Percentiles rank a stretch among this genome's conserved stretches.
Conservation (phyloP, 2,888 invertebrate genomes). For the Metallyticus violacea region DNA sequence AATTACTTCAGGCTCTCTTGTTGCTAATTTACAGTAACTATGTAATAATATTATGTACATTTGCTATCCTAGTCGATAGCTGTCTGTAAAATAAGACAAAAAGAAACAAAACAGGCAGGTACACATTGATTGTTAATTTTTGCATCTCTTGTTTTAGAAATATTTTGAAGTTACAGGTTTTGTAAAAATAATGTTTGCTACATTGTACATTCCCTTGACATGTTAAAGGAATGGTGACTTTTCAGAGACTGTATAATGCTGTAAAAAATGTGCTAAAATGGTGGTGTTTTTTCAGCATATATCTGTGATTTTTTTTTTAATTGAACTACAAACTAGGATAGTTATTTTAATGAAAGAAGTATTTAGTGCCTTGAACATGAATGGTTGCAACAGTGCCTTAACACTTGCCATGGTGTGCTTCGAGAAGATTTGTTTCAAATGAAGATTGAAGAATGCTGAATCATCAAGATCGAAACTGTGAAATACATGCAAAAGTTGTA, state of each 20-base stretch:
- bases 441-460: not conserved
- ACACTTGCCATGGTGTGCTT: not conserved
- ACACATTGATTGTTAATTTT: not conserved
- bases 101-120: not conserved
- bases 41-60: not conserved
- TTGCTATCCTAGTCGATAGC: not conserved
- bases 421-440: not conserved
- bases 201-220: not conserved
- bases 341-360: not conserved
- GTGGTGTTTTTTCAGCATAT: not conserved
- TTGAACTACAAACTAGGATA: not conserved
- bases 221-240: not conserved
- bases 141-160: not conserved
- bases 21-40: not conserved
- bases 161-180: too few relatives aligned
- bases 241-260: not conserved
- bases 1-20: not conserved
- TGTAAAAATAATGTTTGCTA: not conserved
- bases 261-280: not conserved
- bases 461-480: not conserved
- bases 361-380: not conserved
- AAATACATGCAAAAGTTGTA: not conserved
- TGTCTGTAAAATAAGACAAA: not conserved
- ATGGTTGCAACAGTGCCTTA: not conserved
- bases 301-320: not conserved